Evolutionary conservation across 2,797 vertebrate genomes (phyloP).

Genomic region (Iguana delicatissima): DNA sequence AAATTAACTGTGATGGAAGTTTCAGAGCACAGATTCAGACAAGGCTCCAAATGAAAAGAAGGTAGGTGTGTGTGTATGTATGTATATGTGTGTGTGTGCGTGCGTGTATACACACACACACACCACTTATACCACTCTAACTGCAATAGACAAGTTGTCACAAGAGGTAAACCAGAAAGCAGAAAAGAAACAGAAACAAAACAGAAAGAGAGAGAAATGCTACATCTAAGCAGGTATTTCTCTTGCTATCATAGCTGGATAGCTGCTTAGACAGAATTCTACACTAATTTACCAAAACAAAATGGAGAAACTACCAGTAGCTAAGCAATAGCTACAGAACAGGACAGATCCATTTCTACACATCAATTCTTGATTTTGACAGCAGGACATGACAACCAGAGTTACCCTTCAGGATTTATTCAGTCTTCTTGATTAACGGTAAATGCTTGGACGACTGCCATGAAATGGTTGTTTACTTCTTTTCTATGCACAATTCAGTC

Average conservation of each 20-base stretch:
- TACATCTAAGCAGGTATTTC: background rate
- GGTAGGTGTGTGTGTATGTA: no score
- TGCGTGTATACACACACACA: no score
- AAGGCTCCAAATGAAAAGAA: background rate
- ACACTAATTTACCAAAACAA: background rate
- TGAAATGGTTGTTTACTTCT: background rate
- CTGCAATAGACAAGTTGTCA: background rate
- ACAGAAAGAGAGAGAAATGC: background rate
- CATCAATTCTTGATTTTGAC: background rate
- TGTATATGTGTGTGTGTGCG: no score
- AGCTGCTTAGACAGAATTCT: background rate
- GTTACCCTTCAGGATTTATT: conserved; percentile 12
- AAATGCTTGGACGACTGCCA: background rate
- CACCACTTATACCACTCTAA: background rate
- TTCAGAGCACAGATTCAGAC: background rate
- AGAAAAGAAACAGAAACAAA: background rate
- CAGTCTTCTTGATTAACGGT: background rate
- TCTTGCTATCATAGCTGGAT: background rate
- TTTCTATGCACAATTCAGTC: conserved; percentile 6
- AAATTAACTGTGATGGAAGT: background rate
- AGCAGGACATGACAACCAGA: background rate
- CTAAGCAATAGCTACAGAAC: background rate
- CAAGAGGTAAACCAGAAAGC: background rate
- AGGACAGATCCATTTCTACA: background rate
- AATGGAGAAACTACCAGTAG: background rate